Conservation (phyloP, 1,140 invertebrate species). For the Nephotettix cincticeps region DNA sequence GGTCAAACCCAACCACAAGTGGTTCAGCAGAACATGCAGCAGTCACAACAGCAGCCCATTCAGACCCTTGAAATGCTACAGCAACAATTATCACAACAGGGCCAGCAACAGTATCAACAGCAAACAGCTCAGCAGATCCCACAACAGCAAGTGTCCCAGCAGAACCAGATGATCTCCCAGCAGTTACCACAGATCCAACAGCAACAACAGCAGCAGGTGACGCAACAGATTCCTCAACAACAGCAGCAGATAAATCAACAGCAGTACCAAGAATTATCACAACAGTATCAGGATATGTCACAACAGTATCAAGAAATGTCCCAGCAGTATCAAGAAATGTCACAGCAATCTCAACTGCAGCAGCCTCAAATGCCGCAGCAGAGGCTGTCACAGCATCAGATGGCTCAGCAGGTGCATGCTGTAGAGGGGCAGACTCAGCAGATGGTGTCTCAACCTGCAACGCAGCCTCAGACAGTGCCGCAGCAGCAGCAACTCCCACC, state of each 20-base stretch:
- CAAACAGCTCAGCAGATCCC: constrained; percentile 34
- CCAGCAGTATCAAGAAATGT: constrained; percentile 31
- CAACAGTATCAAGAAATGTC: constrained; percentile 30
- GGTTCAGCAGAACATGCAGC: neutral
- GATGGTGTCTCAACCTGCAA: neutral
- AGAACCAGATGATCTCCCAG: constrained; percentile 30
- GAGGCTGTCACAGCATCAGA: constrained; percentile 29
- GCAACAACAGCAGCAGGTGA: constrained; percentile 31
- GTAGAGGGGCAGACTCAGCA: no score
- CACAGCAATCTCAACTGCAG: constrained; percentile 30
- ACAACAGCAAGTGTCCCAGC: constrained; percentile 24
- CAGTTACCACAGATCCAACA: constrained; percentile 33
- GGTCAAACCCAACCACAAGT: neutral
- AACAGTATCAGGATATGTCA: constrained; percentile 26
- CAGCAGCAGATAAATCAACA: neutral
- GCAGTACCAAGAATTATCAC: constrained; percentile 1
- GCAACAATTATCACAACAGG: constrained; percentile 51
- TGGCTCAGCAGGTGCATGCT: constrained; percentile 31
- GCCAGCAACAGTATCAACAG: constrained; percentile 46
- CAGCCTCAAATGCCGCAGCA: constrained; percentile 36
- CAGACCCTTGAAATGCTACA: constrained; percentile 39
- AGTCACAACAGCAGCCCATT: constrained; percentile 31
- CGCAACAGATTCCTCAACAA: constrained; percentile 26
- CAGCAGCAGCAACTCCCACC: constrained; percentile 2
- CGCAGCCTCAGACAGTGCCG: neutral